These are phyloP conservation scores for Hipparchia semele DNA, from an alignment of 2,888 invertebrate species.

Conservation along the genomic window DNA sequence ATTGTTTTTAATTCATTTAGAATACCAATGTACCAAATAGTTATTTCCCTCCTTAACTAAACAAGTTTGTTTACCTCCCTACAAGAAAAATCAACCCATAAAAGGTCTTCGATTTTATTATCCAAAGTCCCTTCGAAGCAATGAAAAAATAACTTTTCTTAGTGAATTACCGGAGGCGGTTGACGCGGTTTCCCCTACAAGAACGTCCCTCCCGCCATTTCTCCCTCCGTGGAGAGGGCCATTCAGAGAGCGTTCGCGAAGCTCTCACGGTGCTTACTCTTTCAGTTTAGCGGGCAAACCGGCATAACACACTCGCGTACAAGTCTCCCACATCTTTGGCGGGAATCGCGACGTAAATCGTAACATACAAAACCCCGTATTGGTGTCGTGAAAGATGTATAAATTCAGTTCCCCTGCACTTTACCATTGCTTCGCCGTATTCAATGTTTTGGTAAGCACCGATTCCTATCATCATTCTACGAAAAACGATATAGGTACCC, in stretches of 20 bases:
- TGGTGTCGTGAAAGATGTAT: conserved; percentile 57
- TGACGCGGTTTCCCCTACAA: conserved; percentile 78
- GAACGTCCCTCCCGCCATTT: conserved; percentile 77
- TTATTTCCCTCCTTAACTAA: no score
- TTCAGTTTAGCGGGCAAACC: conserved; percentile 79
- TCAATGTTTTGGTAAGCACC: conserved; percentile 35
- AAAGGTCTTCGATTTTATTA: conserved; percentile 6
- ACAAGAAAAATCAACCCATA: no score
- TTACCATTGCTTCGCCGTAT: conserved; percentile 27
- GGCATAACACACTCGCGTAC: conserved; percentile 66
- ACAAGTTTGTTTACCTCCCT: not conserved
- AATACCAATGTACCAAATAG: no score
- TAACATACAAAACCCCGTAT: conserved; percentile 50
- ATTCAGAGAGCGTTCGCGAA: conserved; percentile 80
- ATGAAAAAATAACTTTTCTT: conserved; percentile 81
- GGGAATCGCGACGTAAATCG: conserved; percentile 60
- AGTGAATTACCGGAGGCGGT: conserved; percentile 80
- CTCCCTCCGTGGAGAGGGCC: conserved; percentile 78
- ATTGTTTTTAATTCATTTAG: no score
- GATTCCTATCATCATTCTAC: not conserved
- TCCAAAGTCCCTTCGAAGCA: conserved; percentile 46
- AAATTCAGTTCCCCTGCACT: conserved; percentile 42
- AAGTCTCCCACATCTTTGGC: conserved; percentile 58
- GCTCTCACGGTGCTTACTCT: conserved; percentile 69
- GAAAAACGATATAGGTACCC: not conserved